Base-by-base conservation (phyloP, 2,888 invertebrate species). In the Drosophila monieri region DNA sequence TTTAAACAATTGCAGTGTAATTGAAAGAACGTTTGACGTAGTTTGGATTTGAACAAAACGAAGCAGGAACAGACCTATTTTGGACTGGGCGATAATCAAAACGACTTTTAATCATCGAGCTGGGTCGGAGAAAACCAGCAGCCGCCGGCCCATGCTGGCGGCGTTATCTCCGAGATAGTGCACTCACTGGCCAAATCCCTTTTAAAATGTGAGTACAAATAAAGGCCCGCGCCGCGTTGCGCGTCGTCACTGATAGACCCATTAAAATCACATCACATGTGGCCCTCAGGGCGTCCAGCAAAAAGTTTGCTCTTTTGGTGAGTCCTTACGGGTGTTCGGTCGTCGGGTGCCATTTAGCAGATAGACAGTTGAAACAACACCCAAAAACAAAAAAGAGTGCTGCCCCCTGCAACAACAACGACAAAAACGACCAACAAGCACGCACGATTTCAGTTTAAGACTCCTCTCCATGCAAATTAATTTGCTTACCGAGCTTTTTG, bases 91-190 rank as follows among this genome's bases (percentile, higher is more conserved):
- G 56, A 12, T 10, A 57, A 9, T 0, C n/a, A 9, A 30, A 60
- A 14, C 10, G 14, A 23, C 25, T 10, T 14, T 1, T 15, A 12
- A 30, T n/a, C 27, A 60, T 60, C 46, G 60, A 10, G 60, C 60
- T 60, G 60, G 61, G 44, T 60, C 35, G n/a, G 35, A 35, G 35
- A 35, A 35, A n/a, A 35, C 6, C 35, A 35, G 35, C 39, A 41
- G 62, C 62, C 62, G 62, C 62, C 62, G 62, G 62, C 62, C 61
- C 10, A 3, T 23, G 62, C 62, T 64, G 62, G 62, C 62, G 62
- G 62, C 62, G 62, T 65, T 65, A 23, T 23, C 30, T 39, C 21
- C 47, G 18, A 27, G 21, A 27, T 21, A 18, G 15, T 41, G 14
- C 27, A 10, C 39, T 18, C 14, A 18, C 39, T 41, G 15, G 39